Evolutionary conservation across 2,888 invertebrate species (phyloP), one percentile per base, ranked within the genome.

Genomic region (Netelia fuscicornis): DNA sequence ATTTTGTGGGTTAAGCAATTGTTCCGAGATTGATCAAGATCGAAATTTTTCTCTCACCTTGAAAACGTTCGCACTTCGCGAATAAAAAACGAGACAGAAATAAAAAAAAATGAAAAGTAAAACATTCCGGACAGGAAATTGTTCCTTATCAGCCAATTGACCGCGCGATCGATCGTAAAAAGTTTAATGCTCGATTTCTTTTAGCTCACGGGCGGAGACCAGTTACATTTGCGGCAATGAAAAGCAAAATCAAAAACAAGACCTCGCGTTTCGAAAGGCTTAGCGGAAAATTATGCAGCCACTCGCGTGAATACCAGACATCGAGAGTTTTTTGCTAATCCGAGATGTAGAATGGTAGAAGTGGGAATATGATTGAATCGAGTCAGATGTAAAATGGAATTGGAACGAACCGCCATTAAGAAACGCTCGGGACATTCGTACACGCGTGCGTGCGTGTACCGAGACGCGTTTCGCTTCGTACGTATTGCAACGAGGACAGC

Each of bases 401-500:
- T 58, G 58, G 58, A 58, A 30, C 30, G 30, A 5, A 30, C 30
- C 30, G 30, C 3, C 30, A 30, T 30, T 30, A 30, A 30, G 6
- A 30, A 30, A 30, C 5, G 30, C 5, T 30, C 30, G 30, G 30
- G 30, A 3, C 30, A 9, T 56, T n/a, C 17, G 56, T 56, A 8
- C 20, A n/a, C 3, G n/a, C 48, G n/a, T 52, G 52, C 37, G 37
- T 11, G 25, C 64, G 25, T 23, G 65, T 20, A 30, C 30, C 30
- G 30, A 30, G 30, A 2, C 25, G 25, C 25, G 30, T 30, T 5
- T 30, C 30, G 30, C 30, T 5, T 30, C 30, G 20, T 42, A 56
- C 37, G n/a, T 74, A 65, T 48, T 20, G n/a, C 30, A 17, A 9
- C 6, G 23, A 56, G 58, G 6, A 76, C 56, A 23, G 74, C 67